Conservation (phyloP, 2,888 invertebrate species). For the Drosophila cyrtoloma region DNA sequence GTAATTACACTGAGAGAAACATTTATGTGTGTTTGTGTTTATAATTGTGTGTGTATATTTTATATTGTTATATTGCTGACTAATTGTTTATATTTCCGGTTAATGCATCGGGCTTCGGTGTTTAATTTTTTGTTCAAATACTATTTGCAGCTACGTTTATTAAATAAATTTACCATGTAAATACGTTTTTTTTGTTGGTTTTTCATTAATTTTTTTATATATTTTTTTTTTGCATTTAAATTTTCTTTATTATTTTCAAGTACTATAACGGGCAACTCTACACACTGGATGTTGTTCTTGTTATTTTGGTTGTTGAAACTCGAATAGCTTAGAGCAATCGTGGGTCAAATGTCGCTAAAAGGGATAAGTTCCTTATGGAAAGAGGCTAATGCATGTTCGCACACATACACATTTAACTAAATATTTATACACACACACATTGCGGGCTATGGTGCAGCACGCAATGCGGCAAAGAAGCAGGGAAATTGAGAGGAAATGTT, state of each 20-base stretch:
- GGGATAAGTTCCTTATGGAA: conserved; percentile 74
- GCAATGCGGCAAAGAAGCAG: conserved; percentile 36
- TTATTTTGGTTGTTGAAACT: conserved; percentile 54
- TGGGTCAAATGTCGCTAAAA: conserved; percentile 68
- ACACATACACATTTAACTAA: conserved; percentile 50
- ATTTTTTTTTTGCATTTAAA: conserved; percentile 6
- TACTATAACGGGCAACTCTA: conserved; percentile 72
- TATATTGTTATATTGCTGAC: conserved; percentile 43
- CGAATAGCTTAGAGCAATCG: conserved; percentile 71
- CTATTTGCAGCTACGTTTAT: conserved; percentile 62
- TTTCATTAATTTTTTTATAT: conserved; percentile 6
- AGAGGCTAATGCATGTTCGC: conserved; percentile 49
- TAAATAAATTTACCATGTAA: conserved; percentile 58
- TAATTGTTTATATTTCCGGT: conserved; percentile 58
- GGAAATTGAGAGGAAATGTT: conserved; percentile 55
- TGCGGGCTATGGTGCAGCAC: conserved; percentile 8
- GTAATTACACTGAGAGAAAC: conserved; percentile 80
- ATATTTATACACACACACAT: conserved; percentile 23
- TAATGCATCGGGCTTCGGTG: conserved; percentile 53
- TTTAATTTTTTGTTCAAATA: conserved; percentile 40
- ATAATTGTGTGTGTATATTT: conserved; percentile 19
- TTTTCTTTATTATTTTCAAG: conserved; percentile 37
- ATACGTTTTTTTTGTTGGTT: conserved; percentile 35
- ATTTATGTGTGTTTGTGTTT: conserved; percentile 62
- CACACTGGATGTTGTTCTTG: conserved; percentile 57